These are phyloP conservation scores for Lanistes nyassanus DNA, from an alignment of 1,140 invertebrate genomes.

Conservation along the genomic window DNA sequence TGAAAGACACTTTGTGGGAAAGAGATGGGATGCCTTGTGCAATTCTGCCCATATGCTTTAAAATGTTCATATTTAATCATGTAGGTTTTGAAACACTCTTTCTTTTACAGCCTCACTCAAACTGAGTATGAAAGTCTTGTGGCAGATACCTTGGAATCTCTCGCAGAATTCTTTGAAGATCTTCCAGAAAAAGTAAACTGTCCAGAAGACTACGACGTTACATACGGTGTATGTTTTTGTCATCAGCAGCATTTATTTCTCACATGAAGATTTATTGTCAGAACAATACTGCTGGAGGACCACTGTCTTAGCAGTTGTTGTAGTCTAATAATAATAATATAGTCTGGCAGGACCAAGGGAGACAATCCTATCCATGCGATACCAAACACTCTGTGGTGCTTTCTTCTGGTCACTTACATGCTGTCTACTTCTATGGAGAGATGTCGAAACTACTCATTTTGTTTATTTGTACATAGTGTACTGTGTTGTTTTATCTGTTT, in stretches of 20 bases:
- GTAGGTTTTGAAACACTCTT: no score
- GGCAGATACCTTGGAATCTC: conserved; percentile 62
- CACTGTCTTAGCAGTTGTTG: not conserved
- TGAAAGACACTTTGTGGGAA: no score
- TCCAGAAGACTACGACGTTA: conserved; percentile 57
- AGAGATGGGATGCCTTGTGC: no score
- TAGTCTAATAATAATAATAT: not conserved
- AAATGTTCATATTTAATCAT: no score
- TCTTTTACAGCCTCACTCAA: conserved; percentile 36
- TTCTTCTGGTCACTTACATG: not conserved
- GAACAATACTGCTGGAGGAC: not conserved
- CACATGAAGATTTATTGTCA: not conserved
- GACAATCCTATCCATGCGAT: not conserved
- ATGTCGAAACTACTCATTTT: no score
- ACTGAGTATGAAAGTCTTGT: conserved; percentile 54
- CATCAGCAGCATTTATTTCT: not conserved
- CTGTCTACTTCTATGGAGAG: no score
- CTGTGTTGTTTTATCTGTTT: no score
- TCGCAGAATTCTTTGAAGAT: conserved; percentile 62
- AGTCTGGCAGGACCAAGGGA: not conserved
- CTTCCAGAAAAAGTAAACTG: conserved; percentile 46
- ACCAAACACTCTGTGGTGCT: not conserved
- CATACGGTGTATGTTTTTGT: conserved; percentile 46
- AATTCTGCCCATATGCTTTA: no score
- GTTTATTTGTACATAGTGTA: no score